Evolutionary conservation across 2,888 invertebrate genomes (phyloP), one percentile per base, ranked within the genome.

Genomic region (Dichetophora obliterata): DNA sequence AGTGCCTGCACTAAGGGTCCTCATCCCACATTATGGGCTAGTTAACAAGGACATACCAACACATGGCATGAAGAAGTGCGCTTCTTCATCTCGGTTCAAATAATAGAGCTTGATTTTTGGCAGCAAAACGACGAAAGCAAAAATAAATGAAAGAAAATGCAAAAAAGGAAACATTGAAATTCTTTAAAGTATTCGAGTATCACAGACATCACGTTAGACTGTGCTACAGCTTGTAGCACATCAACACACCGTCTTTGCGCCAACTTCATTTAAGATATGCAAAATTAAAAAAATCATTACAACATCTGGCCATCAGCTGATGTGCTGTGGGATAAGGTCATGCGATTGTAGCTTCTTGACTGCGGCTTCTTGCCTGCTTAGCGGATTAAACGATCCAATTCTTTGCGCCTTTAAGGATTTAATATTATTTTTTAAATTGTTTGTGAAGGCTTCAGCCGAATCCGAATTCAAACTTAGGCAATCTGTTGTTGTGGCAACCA

Each of bases 81-180:
- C 50, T 68, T 68, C 82, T 84, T 85, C 83, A 84, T 83, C 82
- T 81, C 77, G 81, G 82, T 83, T 81, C 80, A 81, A 85, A 85
- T 85, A 86, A 85, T 85, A 85, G 85, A 85, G 43, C 86, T 68
- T 83, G 83, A 43, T 84, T 85, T 85, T 85, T 85, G 85, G 86
- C 85, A 85, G 80, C 83, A 22, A 27, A 75, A 50, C 27, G 68
- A 68, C 50, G 37, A 43, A 43, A 43, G 43, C 65, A 65, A 31
- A 9, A n/a, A 34, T 16, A 27, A 63, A 63, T 31, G 43, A 3
- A 34, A n/a, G 5, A 27, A 43, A 68, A 68, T 71, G 70, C 34
- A 71, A 71, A 57, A 68, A 16, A 48, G 50, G 50, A 50, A 50
- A 48, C 50, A 50, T 68, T 68, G 48, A 48, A 68, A 48, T 50